Evolutionary conservation across 2,888 invertebrate species (phyloP).

Genomic region (Tipula vernalis): DNA sequence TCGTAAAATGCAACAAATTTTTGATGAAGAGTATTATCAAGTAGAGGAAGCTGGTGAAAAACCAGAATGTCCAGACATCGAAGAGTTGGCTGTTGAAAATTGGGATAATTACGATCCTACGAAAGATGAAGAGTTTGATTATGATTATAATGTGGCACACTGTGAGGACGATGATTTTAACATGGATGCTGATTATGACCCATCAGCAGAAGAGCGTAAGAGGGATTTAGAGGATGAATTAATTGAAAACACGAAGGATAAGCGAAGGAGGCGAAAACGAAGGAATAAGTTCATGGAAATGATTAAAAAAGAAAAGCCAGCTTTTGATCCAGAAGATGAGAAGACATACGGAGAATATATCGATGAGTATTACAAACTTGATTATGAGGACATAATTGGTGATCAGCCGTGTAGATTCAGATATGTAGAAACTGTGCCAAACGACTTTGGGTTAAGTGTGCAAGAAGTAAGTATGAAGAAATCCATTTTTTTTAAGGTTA

Average conservation of each 20-base stretch:
- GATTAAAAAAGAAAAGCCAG: conserved; percentile 63
- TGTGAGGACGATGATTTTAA: conserved; percentile 75
- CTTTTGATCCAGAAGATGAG: conserved; percentile 64
- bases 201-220: conserved; percentile 32
- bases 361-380: conserved; percentile 89
- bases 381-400: conserved; percentile 91
- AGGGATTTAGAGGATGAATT: conserved; percentile 44
- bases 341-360: conserved; percentile 74
- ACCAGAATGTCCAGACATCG: conserved; percentile 75
- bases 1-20: conserved; percentile 70
- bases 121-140: conserved; percentile 47
- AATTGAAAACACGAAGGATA: conserved; percentile 42
- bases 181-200: conserved; percentile 83
- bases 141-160: conserved; percentile 38
- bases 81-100: conserved; percentile 36
- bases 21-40: conserved; percentile 77
- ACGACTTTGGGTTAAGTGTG: conserved; percentile 78
- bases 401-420: conserved; percentile 87
- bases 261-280: conserved; percentile 47
- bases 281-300: conserved; percentile 67
- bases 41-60: conserved; percentile 57
- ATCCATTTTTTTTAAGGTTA: conserved; percentile 12
- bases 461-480: conserved; percentile 62
- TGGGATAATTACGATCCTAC: conserved; percentile 40
- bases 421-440: conserved; percentile 78